These are phyloP conservation scores for Artibeus lituratus DNA, from an alignment of 2,797 vertebrate genomes.

Conservation along the genomic window DNA sequence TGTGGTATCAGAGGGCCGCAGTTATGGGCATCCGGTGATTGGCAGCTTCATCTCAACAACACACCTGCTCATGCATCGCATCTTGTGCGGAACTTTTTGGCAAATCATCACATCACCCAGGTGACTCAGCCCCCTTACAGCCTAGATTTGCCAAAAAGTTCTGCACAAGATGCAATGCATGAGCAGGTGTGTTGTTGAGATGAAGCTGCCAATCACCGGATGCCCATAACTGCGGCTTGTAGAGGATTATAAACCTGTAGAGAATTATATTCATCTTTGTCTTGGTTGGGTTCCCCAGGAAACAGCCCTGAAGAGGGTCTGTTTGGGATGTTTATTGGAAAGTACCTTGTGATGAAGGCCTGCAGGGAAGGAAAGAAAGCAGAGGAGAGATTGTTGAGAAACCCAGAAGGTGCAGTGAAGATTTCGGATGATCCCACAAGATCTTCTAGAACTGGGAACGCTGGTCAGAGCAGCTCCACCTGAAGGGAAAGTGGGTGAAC, in stretches of 20 bases:
- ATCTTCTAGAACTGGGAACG: neutral
- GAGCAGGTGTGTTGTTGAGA: too few species aligned
- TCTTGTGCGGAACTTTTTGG: too few species aligned
- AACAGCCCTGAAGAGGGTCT: neutral
- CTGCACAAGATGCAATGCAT: too few species aligned
- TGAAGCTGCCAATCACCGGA: too few species aligned
- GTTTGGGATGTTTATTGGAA: neutral
- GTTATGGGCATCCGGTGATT: too few species aligned
- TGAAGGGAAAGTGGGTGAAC: neutral
- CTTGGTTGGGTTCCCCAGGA: neutral
- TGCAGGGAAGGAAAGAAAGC: neutral
- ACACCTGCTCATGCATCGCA: too few species aligned
- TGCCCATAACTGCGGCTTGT: too few species aligned
- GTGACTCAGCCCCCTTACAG: too few species aligned
- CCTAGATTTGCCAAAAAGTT: too few species aligned
- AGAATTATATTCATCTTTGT: neutral
- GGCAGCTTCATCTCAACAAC: too few species aligned
- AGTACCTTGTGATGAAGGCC: neutral
- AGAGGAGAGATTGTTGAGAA: neutral
- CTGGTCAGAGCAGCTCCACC: neutral
- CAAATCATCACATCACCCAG: too few species aligned
- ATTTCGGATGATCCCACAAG: neutral
- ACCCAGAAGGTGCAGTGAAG: neutral
- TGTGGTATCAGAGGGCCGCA: neutral
- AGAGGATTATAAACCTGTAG: too few species aligned